Conservation (phyloP, 2,888 invertebrate genomes). For the Cantharis rustica region DNA sequence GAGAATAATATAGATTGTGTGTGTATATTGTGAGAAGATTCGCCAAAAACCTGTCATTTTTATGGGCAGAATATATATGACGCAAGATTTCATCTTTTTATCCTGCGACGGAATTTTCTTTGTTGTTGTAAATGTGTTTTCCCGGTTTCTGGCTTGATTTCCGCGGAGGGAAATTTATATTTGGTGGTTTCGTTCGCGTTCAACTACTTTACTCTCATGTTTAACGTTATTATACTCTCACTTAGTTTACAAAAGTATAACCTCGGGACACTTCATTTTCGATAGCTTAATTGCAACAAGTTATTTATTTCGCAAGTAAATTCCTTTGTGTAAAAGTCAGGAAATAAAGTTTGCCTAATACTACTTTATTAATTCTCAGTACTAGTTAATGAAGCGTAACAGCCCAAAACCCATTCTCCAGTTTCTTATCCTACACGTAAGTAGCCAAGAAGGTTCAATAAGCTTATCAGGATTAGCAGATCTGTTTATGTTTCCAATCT, state of each 20-base stretch:
- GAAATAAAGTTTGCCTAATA: background rate
- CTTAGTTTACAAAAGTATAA: slow-evolving; percentile 12
- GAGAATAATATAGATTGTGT: slow-evolving; percentile 46
- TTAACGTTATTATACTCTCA: slow-evolving; percentile 20
- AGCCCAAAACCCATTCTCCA: slow-evolving; percentile 16
- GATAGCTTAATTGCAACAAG: slow-evolving; percentile 8
- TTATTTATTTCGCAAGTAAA: background rate
- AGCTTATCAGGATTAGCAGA: slow-evolving; percentile 21
- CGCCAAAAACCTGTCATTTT: slow-evolving; percentile 48
- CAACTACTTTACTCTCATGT: slow-evolving; percentile 28
- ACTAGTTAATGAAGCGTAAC: slow-evolving; percentile 17
- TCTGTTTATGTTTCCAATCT: slow-evolving; percentile 20
- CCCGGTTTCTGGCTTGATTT: slow-evolving; percentile 49
- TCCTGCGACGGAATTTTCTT: slow-evolving; percentile 46
- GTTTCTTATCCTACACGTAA: slow-evolving; percentile 23
- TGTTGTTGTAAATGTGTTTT: slow-evolving; percentile 48
- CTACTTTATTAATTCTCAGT: background rate
- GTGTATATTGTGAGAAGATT: slow-evolving; percentile 41
- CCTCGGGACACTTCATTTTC: slow-evolving; percentile 16
- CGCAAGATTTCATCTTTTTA: slow-evolving; percentile 48
- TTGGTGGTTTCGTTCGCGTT: slow-evolving; percentile 36
- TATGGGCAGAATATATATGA: slow-evolving; percentile 47
- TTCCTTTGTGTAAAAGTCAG: background rate
- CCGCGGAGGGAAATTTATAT: slow-evolving; percentile 54
- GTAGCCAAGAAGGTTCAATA: slow-evolving; percentile 20